These are phyloP conservation scores for Thyatira batis DNA, from an alignment of 2,888 invertebrate species.

Conservation along the genomic window DNA sequence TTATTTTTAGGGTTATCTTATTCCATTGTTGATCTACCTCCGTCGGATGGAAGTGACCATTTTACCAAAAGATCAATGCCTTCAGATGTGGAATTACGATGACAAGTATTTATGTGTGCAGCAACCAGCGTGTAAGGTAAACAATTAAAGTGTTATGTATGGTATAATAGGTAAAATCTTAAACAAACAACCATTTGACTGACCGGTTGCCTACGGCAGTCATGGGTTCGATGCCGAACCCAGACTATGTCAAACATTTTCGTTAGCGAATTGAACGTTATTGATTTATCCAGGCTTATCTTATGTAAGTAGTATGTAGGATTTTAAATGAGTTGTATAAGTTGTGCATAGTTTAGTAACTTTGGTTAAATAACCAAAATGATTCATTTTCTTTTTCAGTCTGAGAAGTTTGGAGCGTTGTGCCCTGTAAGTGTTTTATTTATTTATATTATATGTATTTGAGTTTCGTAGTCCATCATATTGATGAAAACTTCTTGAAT, in stretches of 20 bases:
- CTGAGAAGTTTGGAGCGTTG: conserved; percentile 58
- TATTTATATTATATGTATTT: neutral
- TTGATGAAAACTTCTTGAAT: neutral
- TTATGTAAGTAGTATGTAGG: too few species aligned
- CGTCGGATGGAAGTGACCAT: conserved; percentile 47
- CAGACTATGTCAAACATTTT: too few species aligned
- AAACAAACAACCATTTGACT: too few species aligned
- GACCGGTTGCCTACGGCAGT: too few species aligned
- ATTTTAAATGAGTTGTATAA: too few species aligned
- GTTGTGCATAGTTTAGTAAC: too few species aligned
- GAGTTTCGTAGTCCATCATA: neutral
- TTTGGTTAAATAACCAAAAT: conserved; percentile 1
- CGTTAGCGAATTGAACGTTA: too few species aligned
- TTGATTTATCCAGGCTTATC: too few species aligned
- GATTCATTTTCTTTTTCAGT: conserved; percentile 44
- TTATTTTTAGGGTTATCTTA: conserved; percentile 60
- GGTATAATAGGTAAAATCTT: too few species aligned
- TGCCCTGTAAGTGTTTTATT: conserved; percentile 63
- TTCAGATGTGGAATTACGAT: conserved; percentile 52
- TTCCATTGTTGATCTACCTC: conserved; percentile 60
- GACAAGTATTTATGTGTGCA: conserved; percentile 60
- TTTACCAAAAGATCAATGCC: conserved; percentile 46
- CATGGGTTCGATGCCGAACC: too few species aligned
- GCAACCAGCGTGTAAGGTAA: conserved; percentile 60
- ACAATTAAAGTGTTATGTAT: too few species aligned